These are phyloP conservation scores for Girardinichthys multiradiatus DNA, from an alignment of 2,113 vertebrate genomes.

Conservation along the genomic window DNA sequence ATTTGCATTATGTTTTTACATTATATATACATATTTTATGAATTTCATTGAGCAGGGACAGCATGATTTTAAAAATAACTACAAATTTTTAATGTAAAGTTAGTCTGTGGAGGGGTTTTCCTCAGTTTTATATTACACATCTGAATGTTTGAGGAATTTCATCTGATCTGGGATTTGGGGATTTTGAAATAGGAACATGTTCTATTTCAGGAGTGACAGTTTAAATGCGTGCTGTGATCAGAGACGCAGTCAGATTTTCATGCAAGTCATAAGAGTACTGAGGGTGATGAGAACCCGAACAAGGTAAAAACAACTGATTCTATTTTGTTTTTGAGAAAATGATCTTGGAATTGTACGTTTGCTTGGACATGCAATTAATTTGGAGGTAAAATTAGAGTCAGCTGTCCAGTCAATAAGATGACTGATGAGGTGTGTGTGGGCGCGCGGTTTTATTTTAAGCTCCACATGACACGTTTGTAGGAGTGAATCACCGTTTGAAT, in stretches of 20 bases:
- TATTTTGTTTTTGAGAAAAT: neutral
- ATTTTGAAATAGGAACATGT: neutral
- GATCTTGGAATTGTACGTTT: neutral
- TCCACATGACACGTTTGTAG: neutral
- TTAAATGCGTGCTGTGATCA: neutral
- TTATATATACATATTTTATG: neutral
- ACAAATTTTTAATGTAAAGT: neutral
- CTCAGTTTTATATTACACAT: neutral
- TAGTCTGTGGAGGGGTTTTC: neutral
- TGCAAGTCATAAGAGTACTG: neutral
- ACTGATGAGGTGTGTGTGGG: slow-evolving; percentile 1
- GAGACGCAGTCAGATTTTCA: neutral
- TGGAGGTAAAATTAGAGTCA: neutral
- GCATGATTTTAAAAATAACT: neutral
- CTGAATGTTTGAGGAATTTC: neutral
- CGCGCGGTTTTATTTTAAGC: slow-evolving; percentile 4
- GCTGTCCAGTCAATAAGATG: neutral
- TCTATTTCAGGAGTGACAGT: neutral
- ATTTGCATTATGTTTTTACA: neutral
- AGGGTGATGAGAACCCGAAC: neutral
- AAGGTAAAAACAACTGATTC: neutral
- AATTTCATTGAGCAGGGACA: slow-evolving; percentile 6
- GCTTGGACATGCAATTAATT: neutral
- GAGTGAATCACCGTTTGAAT: neutral
- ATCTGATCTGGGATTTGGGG: neutral